Conservation (phyloP, 2,888 invertebrate genomes). For the Hyalella azteca region DNA sequence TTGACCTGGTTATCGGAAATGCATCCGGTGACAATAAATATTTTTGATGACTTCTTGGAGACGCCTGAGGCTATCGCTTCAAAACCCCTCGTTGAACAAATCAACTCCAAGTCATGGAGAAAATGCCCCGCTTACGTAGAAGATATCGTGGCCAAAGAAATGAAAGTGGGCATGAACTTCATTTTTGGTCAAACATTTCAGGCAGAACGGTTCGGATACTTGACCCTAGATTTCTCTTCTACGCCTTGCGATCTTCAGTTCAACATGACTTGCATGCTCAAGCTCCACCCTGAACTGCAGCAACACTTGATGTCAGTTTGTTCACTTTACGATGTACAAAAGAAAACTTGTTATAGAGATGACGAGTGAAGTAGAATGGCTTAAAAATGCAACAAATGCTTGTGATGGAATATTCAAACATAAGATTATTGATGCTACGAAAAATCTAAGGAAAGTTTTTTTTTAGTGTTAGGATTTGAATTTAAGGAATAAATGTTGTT, state of each 20-base stretch:
- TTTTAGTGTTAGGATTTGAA: too few species aligned
- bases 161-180: slow-evolving; percentile 22
- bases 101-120: slow-evolving; percentile 27
- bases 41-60: slow-evolving; percentile 8
- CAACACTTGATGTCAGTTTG: slow-evolving; percentile 27
- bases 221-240: slow-evolving; percentile 35
- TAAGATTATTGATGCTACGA: too few species aligned
- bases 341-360: not conserved
- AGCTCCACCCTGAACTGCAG: slow-evolving; percentile 30
- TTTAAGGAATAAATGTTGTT: too few species aligned
- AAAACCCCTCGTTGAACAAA: slow-evolving; percentile 10
- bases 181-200: slow-evolving; percentile 42
- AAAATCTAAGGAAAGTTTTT: too few species aligned
- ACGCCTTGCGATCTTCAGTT: not conserved
- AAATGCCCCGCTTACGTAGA: slow-evolving; percentile 36
- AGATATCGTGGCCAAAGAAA: not conserved
- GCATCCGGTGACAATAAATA: slow-evolving; percentile 22
- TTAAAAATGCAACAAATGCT: too few species aligned
- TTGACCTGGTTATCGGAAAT: slow-evolving; percentile 44
- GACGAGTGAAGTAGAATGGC: too few species aligned
- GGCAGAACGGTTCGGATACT: slow-evolving; percentile 45
- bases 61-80: not conserved
- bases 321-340: not conserved
- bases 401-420: too few species aligned
- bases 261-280: slow-evolving; percentile 46